Percentiles rank a stretch among this genome's conserved stretches.
Conservation (phyloP, 2,113 vertebrate genomes). For the Sclerurus mexicanus region DNA sequence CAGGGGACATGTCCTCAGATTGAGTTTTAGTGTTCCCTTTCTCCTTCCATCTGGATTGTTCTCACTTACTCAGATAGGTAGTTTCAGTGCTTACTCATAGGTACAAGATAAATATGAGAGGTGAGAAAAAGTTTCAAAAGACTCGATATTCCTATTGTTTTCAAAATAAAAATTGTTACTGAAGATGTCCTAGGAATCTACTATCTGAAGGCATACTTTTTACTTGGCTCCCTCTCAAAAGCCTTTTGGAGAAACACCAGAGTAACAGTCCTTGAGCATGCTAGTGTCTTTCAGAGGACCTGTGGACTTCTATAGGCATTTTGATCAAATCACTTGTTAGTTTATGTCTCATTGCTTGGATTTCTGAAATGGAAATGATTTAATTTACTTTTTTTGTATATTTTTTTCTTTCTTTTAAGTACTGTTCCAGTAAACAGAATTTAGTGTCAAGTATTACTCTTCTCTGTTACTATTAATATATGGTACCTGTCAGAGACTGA, state of each 20-base stretch:
- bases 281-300: background rate
- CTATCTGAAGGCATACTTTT: background rate
- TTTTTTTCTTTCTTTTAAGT: background rate
- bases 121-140: background rate
- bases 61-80: background rate
- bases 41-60: background rate
- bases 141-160: background rate
- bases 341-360: background rate
- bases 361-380: background rate
- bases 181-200: background rate
- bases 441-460: background rate
- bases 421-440: background rate
- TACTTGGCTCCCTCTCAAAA: background rate
- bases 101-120: background rate
- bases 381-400: too few species aligned
- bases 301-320: background rate
- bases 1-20: rapidly evolving
- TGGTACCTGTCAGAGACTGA: background rate
- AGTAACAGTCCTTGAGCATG: background rate
- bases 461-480: background rate
- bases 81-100: background rate
- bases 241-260: background rate
- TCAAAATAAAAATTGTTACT: background rate
- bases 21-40: background rate
- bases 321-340: background rate